Base-by-base conservation (phyloP, 2,797 vertebrate genomes). In the Coracias cyanogaster region DNA sequence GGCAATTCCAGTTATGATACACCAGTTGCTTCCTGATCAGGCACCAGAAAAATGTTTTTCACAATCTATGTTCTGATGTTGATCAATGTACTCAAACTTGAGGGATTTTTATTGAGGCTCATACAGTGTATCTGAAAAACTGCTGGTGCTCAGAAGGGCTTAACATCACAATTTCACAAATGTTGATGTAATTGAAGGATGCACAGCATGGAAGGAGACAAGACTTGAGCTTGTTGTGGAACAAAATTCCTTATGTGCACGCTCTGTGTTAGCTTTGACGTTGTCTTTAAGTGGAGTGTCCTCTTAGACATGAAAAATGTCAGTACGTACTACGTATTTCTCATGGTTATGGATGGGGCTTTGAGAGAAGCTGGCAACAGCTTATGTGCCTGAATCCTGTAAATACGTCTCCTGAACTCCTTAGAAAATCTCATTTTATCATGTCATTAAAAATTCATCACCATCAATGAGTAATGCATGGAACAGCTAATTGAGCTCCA, bases 31-130 rank as follows among this genome's bases (percentile, higher is more conserved):
- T 96, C 78, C 92, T 39, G 62, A 79, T 61, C 73, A 77, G 79
- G 41, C 37, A 37, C 19, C 37, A 67, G 79, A 45, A 85, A 93
- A 94, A 72, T 43, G 43, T 43, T 96, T 93, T 96, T 88, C 80
- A 16, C 86, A 80, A 78, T 86, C 49, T 86, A 3, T 90, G 45
- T 67, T 70, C 57, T 86, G n/a, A 83, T 94, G 93, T 64, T 77
- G 57, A 83, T 90, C 80, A 43, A 6, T 12, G 22, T 82, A 55
- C 66, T 89, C 67, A 88, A 52, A 90, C 54, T 79, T 54, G n/a
- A 95, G 48, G 65, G 67, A 12, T 89, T 95, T 97, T 84, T 83
- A 80, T 9, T 74, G 73, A 92, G 89, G 69, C 74, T 86, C 91
- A 24, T 83, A 39, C 22, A 89, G 57, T 21, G 6, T 48, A 84